Evolutionary conservation across 2,113 vertebrate genomes (phyloP).

Genomic region (Polyodon spathula): DNA sequence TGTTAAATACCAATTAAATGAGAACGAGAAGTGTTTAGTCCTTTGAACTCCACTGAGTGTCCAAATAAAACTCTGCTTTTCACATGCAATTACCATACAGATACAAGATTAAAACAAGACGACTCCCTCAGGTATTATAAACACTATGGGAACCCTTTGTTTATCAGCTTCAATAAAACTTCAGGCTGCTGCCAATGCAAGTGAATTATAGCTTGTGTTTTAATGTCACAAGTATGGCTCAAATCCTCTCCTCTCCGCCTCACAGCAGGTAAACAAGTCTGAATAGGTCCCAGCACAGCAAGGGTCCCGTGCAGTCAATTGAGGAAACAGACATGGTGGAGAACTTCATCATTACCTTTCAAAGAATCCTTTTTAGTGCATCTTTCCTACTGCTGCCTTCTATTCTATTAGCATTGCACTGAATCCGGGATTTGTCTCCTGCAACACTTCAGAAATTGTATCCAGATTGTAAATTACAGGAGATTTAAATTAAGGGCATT

Average conservation of each 20-base stretch:
- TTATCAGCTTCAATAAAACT: background rate
- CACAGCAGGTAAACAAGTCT: background rate
- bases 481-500: too few relatives aligned
- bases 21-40: too few relatives aligned
- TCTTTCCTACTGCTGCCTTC: background rate
- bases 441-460: too few relatives aligned
- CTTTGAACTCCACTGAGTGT: too few relatives aligned
- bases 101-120: background rate
- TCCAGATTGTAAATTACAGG: too few relatives aligned
- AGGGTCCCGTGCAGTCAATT: background rate
- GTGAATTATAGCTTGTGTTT: background rate
- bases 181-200: background rate
- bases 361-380: background rate
- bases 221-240: background rate
- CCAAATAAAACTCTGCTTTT: too few relatives aligned
- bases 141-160: background rate
- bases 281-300: background rate
- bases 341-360: background rate
- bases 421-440: too few relatives aligned
- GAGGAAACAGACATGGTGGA: background rate
- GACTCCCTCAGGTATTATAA: too few relatives aligned
- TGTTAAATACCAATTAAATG: too few relatives aligned
- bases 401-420: too few relatives aligned
- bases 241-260: slow-evolving; percentile 1
- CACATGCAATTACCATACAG: background rate